Base-by-base conservation (phyloP, 1,140 invertebrate genomes). In the Drosophila melanica region DNA sequence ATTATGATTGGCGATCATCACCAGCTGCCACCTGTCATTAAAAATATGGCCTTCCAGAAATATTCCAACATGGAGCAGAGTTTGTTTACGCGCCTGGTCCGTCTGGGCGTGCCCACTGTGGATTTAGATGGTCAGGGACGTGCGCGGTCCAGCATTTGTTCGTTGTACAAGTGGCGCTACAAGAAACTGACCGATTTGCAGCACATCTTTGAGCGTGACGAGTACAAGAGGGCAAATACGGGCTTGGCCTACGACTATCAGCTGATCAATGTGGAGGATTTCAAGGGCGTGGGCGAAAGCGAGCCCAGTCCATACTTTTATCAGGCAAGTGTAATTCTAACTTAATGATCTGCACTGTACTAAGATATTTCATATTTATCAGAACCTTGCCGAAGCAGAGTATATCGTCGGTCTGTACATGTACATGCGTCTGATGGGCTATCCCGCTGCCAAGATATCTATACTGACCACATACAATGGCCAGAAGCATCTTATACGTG, bases 1-100 rank as follows among this genome's bases (percentile, higher is more conserved):
- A 99, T 99, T 57, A 99, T 99, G 99, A 99, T 99, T 90, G 99
- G 99, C 6, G 99, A 99, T 93, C 99, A 99, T 92, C 98, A 99
- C 93, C 99, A 99, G 92, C 93, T 99, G 72, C 99, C 99, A 0
- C 99, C 99, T 0, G 98, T 99, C 9, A 99, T 99, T 39, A 99
- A 99, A 92, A 99, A 99, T 92, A 99, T 99, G 97, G 98, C 98
- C 12, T 99, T 99, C 92, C 98, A 99, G 92, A 99, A 99, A 92
- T 99, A 98, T 92, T 98, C 97, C 6, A 99, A 99, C 90, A 99
- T 99, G 99, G 99, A 99, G 90, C 99, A 99, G 92, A 98, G 97
- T 35, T 93, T 99, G 3, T 99, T 99, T 91, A 98, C 98, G 0
- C 93, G 99, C 51, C 96, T 99, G 90, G 98, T 99, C 1, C 93